These are phyloP conservation scores for Rhingia campestris DNA, from an alignment of 2,888 invertebrate genomes.

Conservation along the genomic window DNA sequence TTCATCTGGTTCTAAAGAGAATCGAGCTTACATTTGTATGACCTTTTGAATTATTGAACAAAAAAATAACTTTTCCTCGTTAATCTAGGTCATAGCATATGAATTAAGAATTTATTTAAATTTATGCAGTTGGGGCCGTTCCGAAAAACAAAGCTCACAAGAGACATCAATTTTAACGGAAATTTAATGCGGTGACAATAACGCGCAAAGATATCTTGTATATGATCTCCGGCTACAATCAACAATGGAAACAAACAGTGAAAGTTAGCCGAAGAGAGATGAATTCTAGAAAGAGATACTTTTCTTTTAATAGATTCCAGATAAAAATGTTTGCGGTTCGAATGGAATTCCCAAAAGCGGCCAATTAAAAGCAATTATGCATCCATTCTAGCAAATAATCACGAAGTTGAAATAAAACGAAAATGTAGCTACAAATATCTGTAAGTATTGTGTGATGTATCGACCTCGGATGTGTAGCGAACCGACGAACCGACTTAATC, in stretches of 20 bases:
- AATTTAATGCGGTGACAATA: slow-evolving; percentile 38
- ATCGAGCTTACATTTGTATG: background rate
- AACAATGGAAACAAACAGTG: slow-evolving; percentile 12
- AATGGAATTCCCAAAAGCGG: slow-evolving; percentile 10
- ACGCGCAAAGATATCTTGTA: slow-evolving; percentile 25
- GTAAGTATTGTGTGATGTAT: slow-evolving; percentile 6
- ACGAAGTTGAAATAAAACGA: slow-evolving; percentile 33
- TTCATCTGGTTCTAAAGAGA: background rate
- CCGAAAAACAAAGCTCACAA: background rate
- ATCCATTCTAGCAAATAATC: slow-evolving; percentile 27
- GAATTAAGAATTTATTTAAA: slow-evolving; percentile 45
- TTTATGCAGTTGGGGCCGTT: slow-evolving; percentile 12
- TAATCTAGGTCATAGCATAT: slow-evolving; percentile 3
- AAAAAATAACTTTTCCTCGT: slow-evolving; percentile 17
- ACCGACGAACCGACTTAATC: slow-evolving; percentile 5
- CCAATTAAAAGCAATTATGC: slow-evolving; percentile 46
- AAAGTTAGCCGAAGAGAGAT: slow-evolving; percentile 45
- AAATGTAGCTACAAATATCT: background rate
- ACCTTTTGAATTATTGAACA: slow-evolving; percentile 19
- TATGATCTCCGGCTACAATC: background rate
- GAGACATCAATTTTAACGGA: slow-evolving; percentile 43
- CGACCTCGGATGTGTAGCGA: background rate
- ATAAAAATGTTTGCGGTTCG: background rate
- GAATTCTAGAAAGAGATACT: slow-evolving; percentile 36
- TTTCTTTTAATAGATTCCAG: slow-evolving; percentile 21